Conservation (phyloP, 1,140 invertebrate genomes). For the Hypothenemus hampei region DNA sequence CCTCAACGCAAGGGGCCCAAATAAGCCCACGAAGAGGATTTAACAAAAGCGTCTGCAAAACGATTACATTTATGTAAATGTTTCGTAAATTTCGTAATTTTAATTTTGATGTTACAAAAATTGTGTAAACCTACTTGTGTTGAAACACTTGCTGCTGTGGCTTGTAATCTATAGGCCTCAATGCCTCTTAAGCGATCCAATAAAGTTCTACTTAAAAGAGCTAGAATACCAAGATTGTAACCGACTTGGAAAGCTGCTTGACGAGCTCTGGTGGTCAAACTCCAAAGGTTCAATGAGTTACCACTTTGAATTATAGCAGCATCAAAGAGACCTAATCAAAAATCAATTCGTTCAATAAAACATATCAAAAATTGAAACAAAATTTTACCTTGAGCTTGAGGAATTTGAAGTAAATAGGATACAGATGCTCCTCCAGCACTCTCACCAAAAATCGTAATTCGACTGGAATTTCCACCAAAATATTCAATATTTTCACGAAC, state of each 20-base stretch:
- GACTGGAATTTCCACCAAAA: conserved; percentile 34
- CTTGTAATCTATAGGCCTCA: conserved; percentile 11
- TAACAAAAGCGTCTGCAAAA: neutral
- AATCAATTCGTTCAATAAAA: neutral
- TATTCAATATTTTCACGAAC: conserved; percentile 42
- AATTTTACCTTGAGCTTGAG: conserved; percentile 19
- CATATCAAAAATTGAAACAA: neutral
- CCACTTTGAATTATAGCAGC: conserved; percentile 24
- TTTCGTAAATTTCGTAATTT: neutral
- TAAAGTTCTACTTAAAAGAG: conserved; percentile 10
- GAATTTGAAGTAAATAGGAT: conserved; percentile 21
- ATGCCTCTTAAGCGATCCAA: conserved; percentile 1
- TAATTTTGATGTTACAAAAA: neutral
- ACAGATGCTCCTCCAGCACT: conserved; percentile 31
- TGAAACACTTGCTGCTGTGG: neutral
- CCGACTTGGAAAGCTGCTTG: conserved; percentile 14
- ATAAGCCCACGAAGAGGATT: conserved; percentile 21
- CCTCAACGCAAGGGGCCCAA: conserved; percentile 22
- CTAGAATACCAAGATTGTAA: conserved; percentile 4
- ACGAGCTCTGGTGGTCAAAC: conserved; percentile 10
- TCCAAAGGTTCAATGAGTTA: conserved; percentile 18
- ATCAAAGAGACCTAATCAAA: conserved; percentile 14
- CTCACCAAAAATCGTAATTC: conserved; percentile 30
- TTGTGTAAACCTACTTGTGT: neutral
- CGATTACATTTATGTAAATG: neutral